These are phyloP conservation scores for Lutjanus argentimaculatus DNA, from an alignment of 2,797 vertebrate genomes.

Conservation along the genomic window DNA sequence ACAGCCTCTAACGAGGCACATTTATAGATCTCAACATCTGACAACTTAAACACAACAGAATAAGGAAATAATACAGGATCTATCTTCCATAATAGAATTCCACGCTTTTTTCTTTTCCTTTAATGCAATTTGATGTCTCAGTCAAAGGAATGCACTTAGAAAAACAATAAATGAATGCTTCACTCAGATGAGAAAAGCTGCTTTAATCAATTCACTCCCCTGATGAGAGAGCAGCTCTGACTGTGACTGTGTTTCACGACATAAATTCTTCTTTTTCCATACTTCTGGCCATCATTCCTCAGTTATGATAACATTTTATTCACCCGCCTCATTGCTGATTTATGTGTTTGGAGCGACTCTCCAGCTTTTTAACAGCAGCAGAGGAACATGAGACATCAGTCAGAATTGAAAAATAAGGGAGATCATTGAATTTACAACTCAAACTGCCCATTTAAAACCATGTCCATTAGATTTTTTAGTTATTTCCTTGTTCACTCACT, in stretches of 20 bases:
- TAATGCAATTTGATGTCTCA: slow-evolving; percentile 59
- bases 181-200: slow-evolving; percentile 29
- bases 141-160: slow-evolving; percentile 32
- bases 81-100: slow-evolving; percentile 3
- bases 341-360: not conserved
- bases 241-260: slow-evolving; percentile 9
- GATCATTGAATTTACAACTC: slow-evolving; percentile 1
- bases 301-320: slow-evolving; percentile 37
- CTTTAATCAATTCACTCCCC: slow-evolving; percentile 51
- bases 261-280: slow-evolving; percentile 1
- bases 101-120: slow-evolving; percentile 23
- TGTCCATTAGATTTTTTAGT: not conserved
- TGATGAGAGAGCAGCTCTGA: slow-evolving; percentile 41
- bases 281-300: slow-evolving; percentile 15
- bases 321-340: slow-evolving; percentile 25
- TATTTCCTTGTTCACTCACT: not conserved
- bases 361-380: slow-evolving; percentile 2
- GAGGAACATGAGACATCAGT: slow-evolving; percentile 10
- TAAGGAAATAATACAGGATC: slow-evolving; percentile 26
- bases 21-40: slow-evolving; percentile 48
- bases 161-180: slow-evolving; percentile 48
- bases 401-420: slow-evolving; percentile 8
- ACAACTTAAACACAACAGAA: slow-evolving; percentile 40
- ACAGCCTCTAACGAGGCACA: slow-evolving; percentile 15
- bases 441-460: slow-evolving; percentile 4